Base-by-base conservation (phyloP, 1,140 invertebrate genomes). In the Octopus sinensis region DNA sequence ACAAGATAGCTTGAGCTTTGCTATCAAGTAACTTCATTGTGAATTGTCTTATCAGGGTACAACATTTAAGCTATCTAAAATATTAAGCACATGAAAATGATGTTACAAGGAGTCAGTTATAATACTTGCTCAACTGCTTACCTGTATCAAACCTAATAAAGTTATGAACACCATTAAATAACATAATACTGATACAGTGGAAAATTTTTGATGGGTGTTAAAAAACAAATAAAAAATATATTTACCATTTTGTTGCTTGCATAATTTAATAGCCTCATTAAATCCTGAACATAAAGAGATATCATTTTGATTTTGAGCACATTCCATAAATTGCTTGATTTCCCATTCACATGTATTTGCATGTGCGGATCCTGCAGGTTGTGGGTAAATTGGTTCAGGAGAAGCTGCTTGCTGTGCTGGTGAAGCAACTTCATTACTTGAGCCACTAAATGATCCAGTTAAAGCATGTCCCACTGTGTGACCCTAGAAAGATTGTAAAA, bases 241-340 rank as follows among this genome's bases (percentile, higher is more conserved):
- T 87, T 85, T 81, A 89, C 90, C 88, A 85, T 86, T 85, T 83
- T 86, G 84, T 56, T 87, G 30, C 79, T 88, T 90, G 84, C 90
- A 91, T 23, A 89, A 84, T 78, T 88, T 88, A 4, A 91, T 83
- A 75, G 88, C 88, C 76, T 91, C 89, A 83, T 89, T 91, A 82
- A 91, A 91, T 76, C 89, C 89, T 76, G 86, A 83, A 79, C 90
- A 91, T 23, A 91, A 85, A 6, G 87, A 85, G 54, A 91, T 85
- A 79, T 91, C 90, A 51, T 83, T 76, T 78, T 91, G 87, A 30
- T 81, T 87, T 71, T 90, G 87, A 13, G 90, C 86, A 84, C 91
- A 92, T 53, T 92, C 87, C 17, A 92, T 80, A 83, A 92, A 92
- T 81, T 91, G 90, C 80, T 90, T 86, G 53, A 91, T 86, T 82